Conservation (phyloP, 2,113 vertebrate genomes). For the Python bivittatus region DNA sequence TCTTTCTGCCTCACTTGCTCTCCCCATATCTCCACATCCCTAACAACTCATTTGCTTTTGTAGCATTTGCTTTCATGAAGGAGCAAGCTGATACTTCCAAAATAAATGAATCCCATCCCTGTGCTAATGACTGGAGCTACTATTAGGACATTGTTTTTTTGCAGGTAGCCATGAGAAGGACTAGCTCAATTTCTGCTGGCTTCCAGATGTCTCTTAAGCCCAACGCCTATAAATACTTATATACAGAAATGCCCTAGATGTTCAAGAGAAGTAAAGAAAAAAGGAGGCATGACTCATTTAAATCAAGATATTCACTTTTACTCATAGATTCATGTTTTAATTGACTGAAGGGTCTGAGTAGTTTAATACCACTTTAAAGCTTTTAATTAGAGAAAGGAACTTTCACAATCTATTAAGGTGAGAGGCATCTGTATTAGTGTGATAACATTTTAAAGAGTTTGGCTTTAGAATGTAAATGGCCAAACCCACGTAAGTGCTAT, state of each 20-base stretch:
- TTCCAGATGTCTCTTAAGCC: background rate
- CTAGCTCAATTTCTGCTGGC: background rate
- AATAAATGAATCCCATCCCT: background rate
- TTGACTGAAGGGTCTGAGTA: constrained; percentile 60
- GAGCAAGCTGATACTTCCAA: background rate
- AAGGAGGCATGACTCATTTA: constrained; percentile 38
- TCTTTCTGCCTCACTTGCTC: too few relatives aligned
- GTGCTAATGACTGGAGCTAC: background rate
- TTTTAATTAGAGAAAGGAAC: constrained; percentile 53
- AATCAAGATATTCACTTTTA: constrained; percentile 41
- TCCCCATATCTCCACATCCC: background rate
- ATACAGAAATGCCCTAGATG: background rate
- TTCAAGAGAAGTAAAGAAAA: background rate
- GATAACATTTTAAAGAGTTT: constrained; percentile 57
- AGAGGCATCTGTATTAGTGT: constrained; percentile 52
- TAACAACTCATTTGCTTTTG: background rate
- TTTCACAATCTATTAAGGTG: constrained; percentile 56
- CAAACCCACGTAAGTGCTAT: constrained; percentile 50
- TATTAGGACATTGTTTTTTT: background rate
- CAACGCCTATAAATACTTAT: background rate
- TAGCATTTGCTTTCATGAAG: background rate
- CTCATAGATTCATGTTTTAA: constrained; percentile 53
- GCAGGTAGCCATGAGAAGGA: background rate
- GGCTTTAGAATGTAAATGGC: constrained; percentile 60
- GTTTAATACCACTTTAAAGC: constrained; percentile 52